phyloP scores from a whole-genome alignment of 2,888 invertebrate genomes.

The Amphimallon solstitiale region DNA sequence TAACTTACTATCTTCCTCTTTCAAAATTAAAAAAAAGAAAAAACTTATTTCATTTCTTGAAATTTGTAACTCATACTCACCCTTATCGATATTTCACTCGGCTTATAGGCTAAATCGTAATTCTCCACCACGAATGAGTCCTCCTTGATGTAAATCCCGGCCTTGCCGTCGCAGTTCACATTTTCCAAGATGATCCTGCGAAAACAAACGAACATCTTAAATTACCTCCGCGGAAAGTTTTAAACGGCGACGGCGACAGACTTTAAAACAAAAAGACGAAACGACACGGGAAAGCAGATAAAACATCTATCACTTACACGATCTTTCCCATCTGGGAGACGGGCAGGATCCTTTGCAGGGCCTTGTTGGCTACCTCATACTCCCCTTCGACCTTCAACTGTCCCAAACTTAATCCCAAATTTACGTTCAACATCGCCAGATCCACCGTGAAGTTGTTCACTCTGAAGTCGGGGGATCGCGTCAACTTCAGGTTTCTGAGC shows the following conservation, averaged over 20 bases:
- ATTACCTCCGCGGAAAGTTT: neutral
- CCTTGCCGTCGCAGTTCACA: constrained; percentile 67
- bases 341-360: constrained; percentile 56
- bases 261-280: neutral
- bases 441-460: constrained; percentile 56
- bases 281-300: neutral
- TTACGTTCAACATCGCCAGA: constrained; percentile 54
- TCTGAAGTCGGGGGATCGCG: constrained; percentile 58
- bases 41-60: no score
- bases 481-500: constrained; percentile 55
- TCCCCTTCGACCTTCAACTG: constrained; percentile 56
- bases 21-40: neutral
- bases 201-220: constrained; percentile 36
- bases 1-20: neutral
- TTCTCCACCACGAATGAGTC: constrained; percentile 69
- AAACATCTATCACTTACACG: constrained; percentile 51
- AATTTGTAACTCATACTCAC: constrained; percentile 62
- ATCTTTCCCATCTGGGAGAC: constrained; percentile 57
- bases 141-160: constrained; percentile 68
- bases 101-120: constrained; percentile 67
- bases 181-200: constrained; percentile 67
- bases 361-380: constrained; percentile 57
- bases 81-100: constrained; percentile 67
- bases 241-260: neutral
- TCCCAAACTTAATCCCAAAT: constrained; percentile 56